These are phyloP conservation scores for Nomada hirtipes DNA, from an alignment of 2,888 invertebrate genomes.

Conservation along the genomic window DNA sequence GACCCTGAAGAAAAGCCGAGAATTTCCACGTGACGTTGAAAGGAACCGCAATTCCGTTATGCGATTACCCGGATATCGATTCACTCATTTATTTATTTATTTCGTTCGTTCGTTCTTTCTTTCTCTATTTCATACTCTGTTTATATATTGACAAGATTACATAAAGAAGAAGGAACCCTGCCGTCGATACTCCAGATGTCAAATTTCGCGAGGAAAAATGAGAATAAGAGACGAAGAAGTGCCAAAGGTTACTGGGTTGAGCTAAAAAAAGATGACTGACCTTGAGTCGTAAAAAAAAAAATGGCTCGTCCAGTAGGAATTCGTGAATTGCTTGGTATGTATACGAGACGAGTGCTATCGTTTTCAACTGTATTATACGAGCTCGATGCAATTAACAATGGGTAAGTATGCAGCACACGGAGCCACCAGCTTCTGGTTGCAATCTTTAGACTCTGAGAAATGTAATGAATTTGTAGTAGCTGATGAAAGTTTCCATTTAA, in stretches of 20 bases:
- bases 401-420: no score
- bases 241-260: constrained; percentile 41
- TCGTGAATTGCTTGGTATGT: not conserved
- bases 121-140: not conserved
- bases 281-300: constrained; percentile 20
- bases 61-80: constrained; percentile 40
- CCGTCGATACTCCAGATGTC: constrained; percentile 24
- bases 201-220: constrained; percentile 3
- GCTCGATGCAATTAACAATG: no score
- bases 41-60: constrained; percentile 33
- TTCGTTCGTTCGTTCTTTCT: not conserved
- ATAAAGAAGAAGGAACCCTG: not conserved
- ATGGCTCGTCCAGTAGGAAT: not conserved
- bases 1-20: constrained; percentile 3
- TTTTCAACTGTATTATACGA: not conserved
- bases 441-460: no score
- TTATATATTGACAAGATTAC: not conserved
- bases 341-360: not conserved
- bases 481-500: no score
- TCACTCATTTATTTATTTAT: not conserved
- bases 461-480: no score
- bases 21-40: not conserved
- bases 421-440: no score
- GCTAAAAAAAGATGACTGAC: constrained; percentile 36
- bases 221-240: constrained; percentile 43